phyloP scores from a whole-genome alignment of 2,888 invertebrate genomes.

The Caenorhabditis plicata region DNA sequence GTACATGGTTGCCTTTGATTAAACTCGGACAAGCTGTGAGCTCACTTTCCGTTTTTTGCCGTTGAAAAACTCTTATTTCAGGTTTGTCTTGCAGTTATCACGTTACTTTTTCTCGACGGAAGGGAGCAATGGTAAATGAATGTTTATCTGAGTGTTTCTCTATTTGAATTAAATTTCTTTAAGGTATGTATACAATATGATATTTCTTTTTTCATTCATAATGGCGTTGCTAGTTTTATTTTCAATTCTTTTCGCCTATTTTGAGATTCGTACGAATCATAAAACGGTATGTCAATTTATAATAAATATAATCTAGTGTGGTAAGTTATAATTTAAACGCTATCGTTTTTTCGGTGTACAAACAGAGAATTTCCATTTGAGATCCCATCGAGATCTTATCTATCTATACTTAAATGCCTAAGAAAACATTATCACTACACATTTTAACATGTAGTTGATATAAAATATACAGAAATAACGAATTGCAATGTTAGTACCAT shows the following conservation, averaged over 20 bases:
- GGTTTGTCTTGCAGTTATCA: constrained; percentile 15
- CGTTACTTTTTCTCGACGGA: constrained; percentile 18
- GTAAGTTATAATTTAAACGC: no score
- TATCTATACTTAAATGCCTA: no score
- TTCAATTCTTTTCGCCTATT: constrained; percentile 13
- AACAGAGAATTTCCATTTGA: no score
- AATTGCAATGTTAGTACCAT: no score
- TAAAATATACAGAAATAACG: no score
- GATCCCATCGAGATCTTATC: no score
- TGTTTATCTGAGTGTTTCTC: not conserved
- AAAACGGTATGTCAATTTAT: no score
- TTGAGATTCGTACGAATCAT: no score
- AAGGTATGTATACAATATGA: constrained; percentile 14
- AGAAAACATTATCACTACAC: no score
- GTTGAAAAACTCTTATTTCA: constrained; percentile 2
- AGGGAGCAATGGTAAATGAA: constrained; percentile 12
- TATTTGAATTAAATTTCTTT: not conserved
- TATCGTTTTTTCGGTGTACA: no score
- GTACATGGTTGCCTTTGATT: constrained; percentile 22
- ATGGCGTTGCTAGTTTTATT: constrained; percentile 9
- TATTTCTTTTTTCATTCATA: constrained; percentile 6
- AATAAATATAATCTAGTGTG: no score
- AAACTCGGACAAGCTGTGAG: constrained; percentile 24
- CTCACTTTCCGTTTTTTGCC: not conserved
- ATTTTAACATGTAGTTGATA: no score